Evolutionary conservation across 2,888 invertebrate species (phyloP), one percentile per base, ranked within the genome.

Genomic region (Xestia rhomboidea): DNA sequence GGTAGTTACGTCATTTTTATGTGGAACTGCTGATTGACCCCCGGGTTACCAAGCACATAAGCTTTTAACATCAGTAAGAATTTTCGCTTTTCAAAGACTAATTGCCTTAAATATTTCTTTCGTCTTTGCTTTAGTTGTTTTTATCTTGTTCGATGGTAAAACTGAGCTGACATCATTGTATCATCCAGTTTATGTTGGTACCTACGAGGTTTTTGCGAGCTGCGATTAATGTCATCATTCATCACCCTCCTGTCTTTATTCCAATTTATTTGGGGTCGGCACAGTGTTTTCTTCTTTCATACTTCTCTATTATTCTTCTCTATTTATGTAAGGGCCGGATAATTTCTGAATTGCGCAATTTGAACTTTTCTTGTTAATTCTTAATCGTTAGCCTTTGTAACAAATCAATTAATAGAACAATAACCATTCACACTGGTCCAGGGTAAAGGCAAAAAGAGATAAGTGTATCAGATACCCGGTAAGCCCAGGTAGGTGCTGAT

Each of bases 1-100:
- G 79, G 63, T 30, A 41, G 62, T 85, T 81, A 84, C 89, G 77
- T 88, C 89, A 88, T 77, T 74, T 80, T 77, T 84, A 79, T 82
- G 82, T 75, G 57, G 70, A 73, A 66, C 41, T 84, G 74, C 71
- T 82, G 83, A 83, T 82, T 84, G 86, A 84, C 83, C 83, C 44
- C 49, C 10, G 60, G 82, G 82, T 83, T 76, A 80, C 79, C 66
- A 73, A 73, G 49, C 66, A 68, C 78, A 67, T 71, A 82, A 80
- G 67, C 57, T 76, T 51, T 54, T 62, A 73, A 73, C 67, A 79
- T 76, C 76, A 69, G 73, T 62, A 77, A 70, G 76, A 75, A 73
- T 78, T 76, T 81, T 76, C 62, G 60, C 70, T 71, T 82, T 76
- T 21, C 30, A 72, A 76, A 78, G 44, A 81, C 73, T 70, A 81